A percentile compares a stretch with the other conserved stretches of the same genome.
Conservation (phyloP, 2,888 invertebrate genomes). For the Nesidiocoris tenuis region DNA sequence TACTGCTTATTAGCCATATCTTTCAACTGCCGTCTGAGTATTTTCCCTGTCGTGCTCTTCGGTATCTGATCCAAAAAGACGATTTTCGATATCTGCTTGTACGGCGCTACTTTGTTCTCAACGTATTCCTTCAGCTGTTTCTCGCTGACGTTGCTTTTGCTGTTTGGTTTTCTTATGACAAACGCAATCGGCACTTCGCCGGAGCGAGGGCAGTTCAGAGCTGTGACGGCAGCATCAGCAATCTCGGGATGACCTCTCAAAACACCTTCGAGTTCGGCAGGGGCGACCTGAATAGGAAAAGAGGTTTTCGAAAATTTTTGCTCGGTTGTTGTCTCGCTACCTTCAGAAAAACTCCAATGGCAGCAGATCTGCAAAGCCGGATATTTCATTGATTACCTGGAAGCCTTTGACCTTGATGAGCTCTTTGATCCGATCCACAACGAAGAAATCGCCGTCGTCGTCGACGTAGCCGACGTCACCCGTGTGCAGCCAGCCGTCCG, state of each 20-base stretch:
- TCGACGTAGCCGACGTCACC: conserved; percentile 78
- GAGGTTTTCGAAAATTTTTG: no score
- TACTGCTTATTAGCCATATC: conserved; percentile 40
- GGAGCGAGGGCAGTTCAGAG: conserved; percentile 66
- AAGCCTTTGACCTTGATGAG: conserved; percentile 61
- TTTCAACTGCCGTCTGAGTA: conserved; percentile 44
- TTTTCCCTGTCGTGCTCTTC: conserved; percentile 47
- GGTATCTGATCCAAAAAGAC: conserved; percentile 43
- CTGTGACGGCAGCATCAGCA: conserved; percentile 76
- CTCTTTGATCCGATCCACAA: conserved; percentile 59
- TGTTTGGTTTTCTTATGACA: conserved; percentile 63
- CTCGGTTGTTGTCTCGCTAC: no score
- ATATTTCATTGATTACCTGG: no score
- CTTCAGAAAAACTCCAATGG: no score
- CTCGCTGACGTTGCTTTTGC: conserved; percentile 43
- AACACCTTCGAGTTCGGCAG: conserved; percentile 44
- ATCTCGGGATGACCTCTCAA: conserved; percentile 63
- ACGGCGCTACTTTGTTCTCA: conserved; percentile 37
- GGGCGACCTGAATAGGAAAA: conserved; percentile 39
- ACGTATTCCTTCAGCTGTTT: conserved; percentile 34
- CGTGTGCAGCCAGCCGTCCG: conserved; percentile 77
- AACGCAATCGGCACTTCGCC: conserved; percentile 76
- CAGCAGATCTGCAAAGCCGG: no score
- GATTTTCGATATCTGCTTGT: conserved; percentile 44
- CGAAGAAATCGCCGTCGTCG: conserved; percentile 56